phyloP scores from a whole-genome alignment of 2,113 vertebrate genomes.

The Dendropsophus ebraccatus region DNA sequence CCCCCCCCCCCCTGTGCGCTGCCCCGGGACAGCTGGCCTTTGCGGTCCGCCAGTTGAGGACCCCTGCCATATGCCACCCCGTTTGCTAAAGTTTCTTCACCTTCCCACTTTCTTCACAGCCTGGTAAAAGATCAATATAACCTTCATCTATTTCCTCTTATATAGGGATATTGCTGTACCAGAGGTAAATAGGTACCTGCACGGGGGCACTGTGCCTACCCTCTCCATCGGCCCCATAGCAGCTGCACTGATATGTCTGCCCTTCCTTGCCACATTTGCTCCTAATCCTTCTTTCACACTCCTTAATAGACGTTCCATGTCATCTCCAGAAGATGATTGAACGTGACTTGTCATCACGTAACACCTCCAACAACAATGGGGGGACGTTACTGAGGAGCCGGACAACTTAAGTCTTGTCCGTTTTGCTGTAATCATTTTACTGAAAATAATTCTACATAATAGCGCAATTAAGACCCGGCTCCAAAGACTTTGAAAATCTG shows the following conservation, averaged over 20 bases:
- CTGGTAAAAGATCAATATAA: no score
- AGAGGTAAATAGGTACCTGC: no score
- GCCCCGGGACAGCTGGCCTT: no score
- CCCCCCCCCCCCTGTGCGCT: no score
- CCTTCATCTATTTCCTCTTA: no score
- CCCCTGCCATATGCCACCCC: no score
- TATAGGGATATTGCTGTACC: no score
- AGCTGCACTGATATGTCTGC: not conserved
- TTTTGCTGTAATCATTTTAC: not conserved
- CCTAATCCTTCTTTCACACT: not conserved
- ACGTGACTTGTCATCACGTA: conserved; percentile 15
- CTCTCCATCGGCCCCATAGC: not conserved
- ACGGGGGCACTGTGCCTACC: not conserved
- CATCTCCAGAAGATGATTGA: not conserved
- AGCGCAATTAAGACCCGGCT: conserved; percentile 43
- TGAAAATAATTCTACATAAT: conserved; percentile 38
- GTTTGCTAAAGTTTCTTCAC: no score
- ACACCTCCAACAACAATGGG: conserved; percentile 18
- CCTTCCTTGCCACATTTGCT: not conserved
- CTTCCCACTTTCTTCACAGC: no score
- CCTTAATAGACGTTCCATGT: not conserved
- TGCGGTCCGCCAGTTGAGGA: no score
- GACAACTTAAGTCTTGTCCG: no score
- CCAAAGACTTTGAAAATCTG: not conserved
- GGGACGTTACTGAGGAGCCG: not conserved